A percentile compares a stretch with the other conserved stretches of the same genome.
Conservation (phyloP, 1,140 invertebrate genomes). For the Trachymyrmex cornetzi region DNA sequence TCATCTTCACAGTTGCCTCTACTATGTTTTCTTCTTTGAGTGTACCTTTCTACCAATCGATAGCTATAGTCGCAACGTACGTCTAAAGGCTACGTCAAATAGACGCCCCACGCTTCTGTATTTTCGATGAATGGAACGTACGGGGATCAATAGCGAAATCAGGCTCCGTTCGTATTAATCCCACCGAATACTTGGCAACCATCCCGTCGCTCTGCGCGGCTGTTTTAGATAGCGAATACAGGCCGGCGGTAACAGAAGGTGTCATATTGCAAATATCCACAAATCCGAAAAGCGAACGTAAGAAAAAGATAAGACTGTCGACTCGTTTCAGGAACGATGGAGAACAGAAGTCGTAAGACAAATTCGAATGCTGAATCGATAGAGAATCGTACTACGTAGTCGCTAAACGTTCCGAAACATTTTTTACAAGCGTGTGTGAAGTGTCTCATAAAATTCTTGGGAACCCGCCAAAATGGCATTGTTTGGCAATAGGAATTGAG, state of each 20-base stretch:
- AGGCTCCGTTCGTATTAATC: constrained; percentile 26
- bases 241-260: constrained; percentile 1
- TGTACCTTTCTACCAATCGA: too few relatives aligned
- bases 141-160: constrained; percentile 27
- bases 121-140: background rate
- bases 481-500: background rate
- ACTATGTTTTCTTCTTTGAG: too few relatives aligned
- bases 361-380: background rate
- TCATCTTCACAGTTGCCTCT: too few relatives aligned
- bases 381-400: background rate
- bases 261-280: constrained; percentile 32
- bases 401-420: background rate
- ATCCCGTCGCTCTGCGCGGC: background rate
- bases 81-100: background rate
- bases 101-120: background rate
- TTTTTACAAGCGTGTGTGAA: background rate
- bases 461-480: constrained; percentile 5
- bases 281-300: background rate
- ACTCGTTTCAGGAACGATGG: background rate
- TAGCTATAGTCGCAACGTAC: too few relatives aligned
- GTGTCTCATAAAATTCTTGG: constrained; percentile 30
- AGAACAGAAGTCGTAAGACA: too few relatives aligned
- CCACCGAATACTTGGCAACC: constrained; percentile 31
- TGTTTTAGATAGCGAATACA: constrained; percentile 39
- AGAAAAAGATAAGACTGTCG: background rate